Conservation (phyloP, 1,140 invertebrate species). For the Apis laboriosa region DNA sequence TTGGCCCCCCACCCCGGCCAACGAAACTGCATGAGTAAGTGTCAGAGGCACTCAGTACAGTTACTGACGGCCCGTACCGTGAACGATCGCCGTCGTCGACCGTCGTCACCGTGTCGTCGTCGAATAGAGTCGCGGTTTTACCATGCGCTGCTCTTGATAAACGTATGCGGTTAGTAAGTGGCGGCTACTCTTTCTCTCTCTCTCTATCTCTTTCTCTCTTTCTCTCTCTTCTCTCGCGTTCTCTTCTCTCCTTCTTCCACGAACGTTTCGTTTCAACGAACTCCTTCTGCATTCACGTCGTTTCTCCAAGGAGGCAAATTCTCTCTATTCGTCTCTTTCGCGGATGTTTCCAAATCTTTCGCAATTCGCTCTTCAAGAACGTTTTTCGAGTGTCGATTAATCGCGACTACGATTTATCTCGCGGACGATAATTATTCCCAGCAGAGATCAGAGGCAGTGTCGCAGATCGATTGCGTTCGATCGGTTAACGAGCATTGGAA, state of each 20-base stretch:
- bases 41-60: constrained; percentile 76
- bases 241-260: constrained; percentile 6
- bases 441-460: background rate
- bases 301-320: constrained; percentile 8
- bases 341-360: background rate
- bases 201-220: constrained; percentile 36
- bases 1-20: constrained; percentile 61
- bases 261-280: constrained; percentile 23
- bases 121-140: constrained; percentile 32
- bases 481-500: background rate
- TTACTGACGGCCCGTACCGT: constrained; percentile 74
- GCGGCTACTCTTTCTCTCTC: constrained; percentile 39
- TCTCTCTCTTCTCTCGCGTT: constrained; percentile 45
- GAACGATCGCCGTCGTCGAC: constrained; percentile 56
- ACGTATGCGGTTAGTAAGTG: constrained; percentile 63
- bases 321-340: background rate
- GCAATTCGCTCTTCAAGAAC: background rate
- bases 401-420: background rate
- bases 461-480: constrained; percentile 9
- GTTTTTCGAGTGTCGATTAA: background rate
- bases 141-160: constrained; percentile 58
- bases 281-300: constrained; percentile 48
- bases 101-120: constrained; percentile 29
- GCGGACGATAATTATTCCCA: constrained; percentile 18
- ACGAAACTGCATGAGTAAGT: constrained; percentile 69